A percentile compares a stretch with the other conserved stretches of the same genome.
These are phyloP conservation scores for Himalopsyche japonica DNA, from an alignment of 2,888 invertebrate genomes.

Conservation along the genomic window DNA sequence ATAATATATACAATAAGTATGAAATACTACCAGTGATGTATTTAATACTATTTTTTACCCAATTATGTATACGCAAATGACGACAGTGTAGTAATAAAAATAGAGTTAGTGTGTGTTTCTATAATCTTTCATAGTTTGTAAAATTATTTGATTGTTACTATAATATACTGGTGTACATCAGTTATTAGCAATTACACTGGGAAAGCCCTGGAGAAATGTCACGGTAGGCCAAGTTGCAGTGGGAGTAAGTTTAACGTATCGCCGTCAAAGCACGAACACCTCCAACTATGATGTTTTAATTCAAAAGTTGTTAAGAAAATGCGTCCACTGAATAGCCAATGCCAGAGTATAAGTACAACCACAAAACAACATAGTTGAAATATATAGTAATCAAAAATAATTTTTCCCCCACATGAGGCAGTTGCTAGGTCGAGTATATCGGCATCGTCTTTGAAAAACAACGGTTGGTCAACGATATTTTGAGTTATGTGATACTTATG, in stretches of 20 bases:
- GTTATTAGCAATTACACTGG: not conserved
- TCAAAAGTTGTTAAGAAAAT: slow-evolving; percentile 14
- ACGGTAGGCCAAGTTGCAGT: not conserved
- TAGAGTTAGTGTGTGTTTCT: too few relatives aligned
- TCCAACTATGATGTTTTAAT: slow-evolving; percentile 35
- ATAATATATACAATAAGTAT: too few relatives aligned
- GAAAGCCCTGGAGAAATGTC: slow-evolving; percentile 9
- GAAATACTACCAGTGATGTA: too few relatives aligned
- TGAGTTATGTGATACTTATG: too few relatives aligned
- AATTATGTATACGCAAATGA: too few relatives aligned
- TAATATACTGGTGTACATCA: not conserved
- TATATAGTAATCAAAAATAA: not conserved
- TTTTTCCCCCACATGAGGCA: not conserved
- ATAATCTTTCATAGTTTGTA: too few relatives aligned
- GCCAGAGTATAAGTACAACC: not conserved
- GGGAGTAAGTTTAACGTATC: slow-evolving; percentile 13
- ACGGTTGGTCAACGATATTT: too few relatives aligned
- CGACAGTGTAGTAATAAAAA: too few relatives aligned
- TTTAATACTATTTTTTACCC: too few relatives aligned
- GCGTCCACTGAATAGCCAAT: slow-evolving; percentile 8
- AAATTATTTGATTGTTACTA: too few relatives aligned
- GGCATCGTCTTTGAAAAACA: too few relatives aligned
- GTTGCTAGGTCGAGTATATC: not conserved
- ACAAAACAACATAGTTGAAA: not conserved
- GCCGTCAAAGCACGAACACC: slow-evolving; percentile 11